Evolutionary conservation across 2,113 vertebrate genomes (phyloP).

Genomic region (Notiomystis cincta): DNA sequence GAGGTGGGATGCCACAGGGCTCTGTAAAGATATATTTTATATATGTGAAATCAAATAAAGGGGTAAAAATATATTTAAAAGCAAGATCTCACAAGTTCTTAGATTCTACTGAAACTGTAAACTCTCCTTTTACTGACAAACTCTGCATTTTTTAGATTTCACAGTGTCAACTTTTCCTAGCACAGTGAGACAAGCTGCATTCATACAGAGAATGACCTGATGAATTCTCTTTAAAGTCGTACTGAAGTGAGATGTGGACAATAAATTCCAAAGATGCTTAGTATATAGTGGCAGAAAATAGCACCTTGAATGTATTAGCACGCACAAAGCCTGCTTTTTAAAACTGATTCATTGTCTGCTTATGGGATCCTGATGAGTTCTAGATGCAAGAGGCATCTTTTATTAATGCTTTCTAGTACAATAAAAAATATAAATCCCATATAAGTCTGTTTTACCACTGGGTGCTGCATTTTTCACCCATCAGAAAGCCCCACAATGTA

Average conservation of each 20-base stretch:
- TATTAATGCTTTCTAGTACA: not conserved
- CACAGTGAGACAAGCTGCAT: not conserved
- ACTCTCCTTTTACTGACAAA: not conserved
- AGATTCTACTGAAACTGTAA: not conserved
- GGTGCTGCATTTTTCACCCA: not conserved
- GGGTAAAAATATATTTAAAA: not conserved
- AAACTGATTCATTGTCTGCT: not conserved
- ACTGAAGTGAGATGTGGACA: slow-evolving; percentile 6
- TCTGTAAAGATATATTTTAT: not conserved
- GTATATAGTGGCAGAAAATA: not conserved
- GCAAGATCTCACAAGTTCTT: not conserved
- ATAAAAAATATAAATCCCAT: not conserved
- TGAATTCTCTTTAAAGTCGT: not conserved
- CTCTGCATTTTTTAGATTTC: not conserved
- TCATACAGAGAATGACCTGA: not conserved
- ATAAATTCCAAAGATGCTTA: not conserved
- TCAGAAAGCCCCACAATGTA: not conserved
- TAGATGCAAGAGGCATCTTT: not conserved
- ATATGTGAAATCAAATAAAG: not conserved
- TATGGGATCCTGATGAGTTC: not conserved
- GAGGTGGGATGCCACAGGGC: not conserved
- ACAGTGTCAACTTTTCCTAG: not conserved
- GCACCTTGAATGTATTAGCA: not conserved
- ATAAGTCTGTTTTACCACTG: not conserved
- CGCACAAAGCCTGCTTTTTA: not conserved